Percentiles rank a stretch among this genome's conserved stretches.
phyloP scores from a whole-genome alignment of 2,797 vertebrate genomes.

The Sandelia bainsii region DNA sequence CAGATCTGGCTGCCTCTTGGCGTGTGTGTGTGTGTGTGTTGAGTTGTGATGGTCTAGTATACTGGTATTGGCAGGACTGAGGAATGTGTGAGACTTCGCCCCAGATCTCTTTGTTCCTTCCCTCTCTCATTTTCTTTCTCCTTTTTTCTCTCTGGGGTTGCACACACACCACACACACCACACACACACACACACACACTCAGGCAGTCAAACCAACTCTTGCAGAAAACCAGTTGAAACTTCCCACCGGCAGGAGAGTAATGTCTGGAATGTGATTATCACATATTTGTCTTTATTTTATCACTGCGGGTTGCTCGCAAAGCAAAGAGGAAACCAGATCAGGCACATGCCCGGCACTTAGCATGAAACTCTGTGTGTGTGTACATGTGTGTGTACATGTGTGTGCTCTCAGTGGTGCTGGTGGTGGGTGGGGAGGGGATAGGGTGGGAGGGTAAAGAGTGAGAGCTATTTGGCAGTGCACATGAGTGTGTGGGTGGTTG shows the following conservation, averaged over 20 bases:
- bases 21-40: constrained; percentile 25
- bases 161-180: constrained; percentile 40
- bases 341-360: constrained; percentile 62
- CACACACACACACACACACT: constrained; percentile 52
- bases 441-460: constrained; percentile 68
- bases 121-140: constrained; percentile 71
- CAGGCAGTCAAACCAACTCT: constrained; percentile 65
- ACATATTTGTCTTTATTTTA: constrained; percentile 84
- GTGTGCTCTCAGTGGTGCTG: constrained; percentile 45
- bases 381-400: constrained; percentile 41
- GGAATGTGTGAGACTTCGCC: constrained; percentile 83
- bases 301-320: constrained; percentile 73
- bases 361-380: constrained; percentile 56
- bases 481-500: constrained; percentile 84
- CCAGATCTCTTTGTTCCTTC: constrained; percentile 84
- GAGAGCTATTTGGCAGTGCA: constrained; percentile 80
- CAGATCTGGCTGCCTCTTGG: constrained; percentile 20
- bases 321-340: constrained; percentile 82
- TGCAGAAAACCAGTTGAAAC: constrained; percentile 81
- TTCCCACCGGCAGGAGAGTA: constrained; percentile 80
- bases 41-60: constrained; percentile 57
- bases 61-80: constrained; percentile 76
- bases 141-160: constrained; percentile 64
- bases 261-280: constrained; percentile 82
- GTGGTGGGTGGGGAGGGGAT: constrained; percentile 54